These are phyloP conservation scores for Hartigia nigra DNA, from an alignment of 2,888 invertebrate genomes.

Conservation along the genomic window DNA sequence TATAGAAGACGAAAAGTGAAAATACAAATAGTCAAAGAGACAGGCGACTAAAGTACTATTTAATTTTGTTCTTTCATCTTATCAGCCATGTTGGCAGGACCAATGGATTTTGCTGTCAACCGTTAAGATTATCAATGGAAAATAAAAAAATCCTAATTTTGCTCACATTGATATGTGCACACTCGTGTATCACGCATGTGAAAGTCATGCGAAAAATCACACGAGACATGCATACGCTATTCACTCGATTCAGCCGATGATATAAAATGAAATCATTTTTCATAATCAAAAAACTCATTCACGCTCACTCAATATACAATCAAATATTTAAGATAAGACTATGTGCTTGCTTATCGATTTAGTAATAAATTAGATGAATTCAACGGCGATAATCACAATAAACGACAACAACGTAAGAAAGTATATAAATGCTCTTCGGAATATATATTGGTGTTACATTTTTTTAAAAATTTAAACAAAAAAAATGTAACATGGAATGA, in stretches of 20 bases:
- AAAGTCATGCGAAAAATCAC: background rate
- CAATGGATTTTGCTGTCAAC: background rate
- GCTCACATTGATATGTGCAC: background rate
- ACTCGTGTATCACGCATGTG: background rate
- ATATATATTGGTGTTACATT: conserved; percentile 29
- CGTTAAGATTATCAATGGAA: background rate
- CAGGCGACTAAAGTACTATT: background rate
- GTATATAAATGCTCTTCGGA: conserved; percentile 35
- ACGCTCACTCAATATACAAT: background rate
- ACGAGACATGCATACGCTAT: background rate
- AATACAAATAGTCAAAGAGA: background rate
- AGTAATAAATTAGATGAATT: background rate
- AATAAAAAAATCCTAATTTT: background rate
- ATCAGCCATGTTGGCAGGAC: background rate
- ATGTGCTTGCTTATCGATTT: background rate
- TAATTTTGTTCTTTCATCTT: background rate
- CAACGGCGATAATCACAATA: conserved; percentile 1
- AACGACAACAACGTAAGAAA: conserved; percentile 15
- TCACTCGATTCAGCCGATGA: background rate
- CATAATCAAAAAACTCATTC: background rate
- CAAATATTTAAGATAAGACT: background rate
- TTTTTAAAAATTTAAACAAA: no score
- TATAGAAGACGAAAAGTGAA: background rate
- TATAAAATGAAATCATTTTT: background rate
- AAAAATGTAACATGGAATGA: conserved; percentile 36